phyloP scores from a whole-genome alignment of 2,888 invertebrate species.

The Caenorhabditis virilis region DNA sequence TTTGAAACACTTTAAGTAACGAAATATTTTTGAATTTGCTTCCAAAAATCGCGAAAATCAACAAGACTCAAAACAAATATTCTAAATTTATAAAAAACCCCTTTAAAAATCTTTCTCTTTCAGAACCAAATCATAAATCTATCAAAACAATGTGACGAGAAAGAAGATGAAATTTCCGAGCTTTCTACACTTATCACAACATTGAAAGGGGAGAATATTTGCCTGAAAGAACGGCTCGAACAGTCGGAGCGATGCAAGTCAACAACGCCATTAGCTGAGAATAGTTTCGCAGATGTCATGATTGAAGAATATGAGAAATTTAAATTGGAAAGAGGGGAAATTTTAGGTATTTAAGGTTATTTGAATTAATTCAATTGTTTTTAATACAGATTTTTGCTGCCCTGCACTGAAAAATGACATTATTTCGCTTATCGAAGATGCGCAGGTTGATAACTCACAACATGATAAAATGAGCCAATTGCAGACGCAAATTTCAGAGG shows the following conservation, averaged over 20 bases:
- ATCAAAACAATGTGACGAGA: conserved; percentile 23
- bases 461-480: conserved; percentile 21
- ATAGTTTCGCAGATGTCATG: conserved; percentile 24
- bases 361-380: background rate
- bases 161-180: conserved; percentile 29
- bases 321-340: conserved; percentile 8
- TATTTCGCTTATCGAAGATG: conserved; percentile 14
- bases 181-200: conserved; percentile 3
- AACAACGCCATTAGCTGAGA: conserved; percentile 8
- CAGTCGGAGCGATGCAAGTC: background rate
- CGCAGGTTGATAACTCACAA: conserved; percentile 12
- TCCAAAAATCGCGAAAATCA: no score
- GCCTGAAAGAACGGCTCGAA: conserved; percentile 9
- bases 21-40: no score
- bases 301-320: conserved; percentile 22
- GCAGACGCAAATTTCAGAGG: conserved; percentile 15
- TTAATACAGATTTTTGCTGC: conserved; percentile 22
- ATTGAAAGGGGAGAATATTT: conserved; percentile 20
- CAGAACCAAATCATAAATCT: conserved; percentile 32
- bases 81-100: background rate
- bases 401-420: conserved; percentile 18
- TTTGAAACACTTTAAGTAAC: no score
- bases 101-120: background rate
- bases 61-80: background rate
- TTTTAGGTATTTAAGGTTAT: conserved; percentile 6